Evolutionary conservation across 2,888 invertebrate species (phyloP).

Genomic region (Euclidia mi): DNA sequence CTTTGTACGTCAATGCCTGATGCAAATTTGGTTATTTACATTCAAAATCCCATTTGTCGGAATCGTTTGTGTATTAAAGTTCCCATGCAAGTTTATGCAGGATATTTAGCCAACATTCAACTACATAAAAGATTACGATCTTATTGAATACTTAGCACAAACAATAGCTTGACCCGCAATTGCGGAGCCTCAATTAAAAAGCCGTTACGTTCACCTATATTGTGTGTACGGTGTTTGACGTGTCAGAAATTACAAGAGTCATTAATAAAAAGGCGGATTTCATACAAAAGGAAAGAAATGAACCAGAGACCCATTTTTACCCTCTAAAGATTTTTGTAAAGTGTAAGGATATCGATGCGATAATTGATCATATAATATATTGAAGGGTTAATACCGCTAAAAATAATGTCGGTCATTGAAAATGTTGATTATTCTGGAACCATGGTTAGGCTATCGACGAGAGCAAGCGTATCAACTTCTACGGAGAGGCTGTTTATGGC

Average conservation of each 20-base stretch:
- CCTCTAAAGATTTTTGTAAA: no score
- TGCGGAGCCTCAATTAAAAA: constrained; percentile 6
- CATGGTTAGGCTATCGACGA: constrained; percentile 25
- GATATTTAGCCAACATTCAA: not conserved
- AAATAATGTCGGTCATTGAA: no score
- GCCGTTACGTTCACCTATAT: constrained; percentile 7
- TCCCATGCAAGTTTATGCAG: constrained; percentile 3
- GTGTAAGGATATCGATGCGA: no score
- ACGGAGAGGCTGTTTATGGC: constrained; percentile 45
- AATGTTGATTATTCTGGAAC: constrained; percentile 22
- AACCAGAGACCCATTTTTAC: no score
- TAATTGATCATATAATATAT: no score
- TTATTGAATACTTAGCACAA: not conserved
- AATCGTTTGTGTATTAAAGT: constrained; percentile 4
- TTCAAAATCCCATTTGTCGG: constrained; percentile 21
- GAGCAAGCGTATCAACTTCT: constrained; percentile 41
- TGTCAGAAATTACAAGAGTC: not conserved
- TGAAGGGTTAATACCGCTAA: no score
- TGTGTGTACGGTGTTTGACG: not conserved
- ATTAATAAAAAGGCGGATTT: not conserved
- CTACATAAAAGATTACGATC: constrained; percentile 3
- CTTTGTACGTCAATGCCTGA: constrained; percentile 19
- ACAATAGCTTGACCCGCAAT: constrained; percentile 5
- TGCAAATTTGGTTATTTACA: constrained; percentile 28
- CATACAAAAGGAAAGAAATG: not conserved